A percentile compares a stretch with the other conserved stretches of the same genome.
phyloP scores from a whole-genome alignment of 2,888 invertebrate species.

The Choristoneura rosaceana region DNA sequence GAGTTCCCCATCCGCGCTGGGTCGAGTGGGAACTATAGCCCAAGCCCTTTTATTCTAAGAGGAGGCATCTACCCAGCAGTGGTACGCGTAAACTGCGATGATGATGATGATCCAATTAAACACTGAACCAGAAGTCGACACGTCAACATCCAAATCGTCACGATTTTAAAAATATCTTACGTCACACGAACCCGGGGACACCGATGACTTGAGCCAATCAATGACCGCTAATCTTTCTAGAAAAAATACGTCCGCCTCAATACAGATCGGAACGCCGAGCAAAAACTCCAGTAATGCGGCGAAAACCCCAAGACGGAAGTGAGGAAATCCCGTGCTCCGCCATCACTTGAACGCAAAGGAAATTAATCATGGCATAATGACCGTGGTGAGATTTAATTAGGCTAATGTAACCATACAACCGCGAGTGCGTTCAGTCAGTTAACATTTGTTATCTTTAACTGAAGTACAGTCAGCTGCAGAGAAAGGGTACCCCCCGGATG shows the following conservation, averaged over 20 bases:
- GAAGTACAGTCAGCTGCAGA: no score
- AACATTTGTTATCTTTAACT: not conserved
- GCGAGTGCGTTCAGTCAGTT: not conserved
- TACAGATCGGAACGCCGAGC: conserved; percentile 46
- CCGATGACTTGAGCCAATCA: conserved; percentile 4
- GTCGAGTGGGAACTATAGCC: no score
- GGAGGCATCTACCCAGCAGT: no score
- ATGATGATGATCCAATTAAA: not conserved
- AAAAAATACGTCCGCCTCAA: conserved; percentile 53
- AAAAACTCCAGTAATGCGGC: conserved; percentile 50
- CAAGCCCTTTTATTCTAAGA: no score
- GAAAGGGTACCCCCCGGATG: no score
- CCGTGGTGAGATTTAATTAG: conserved; percentile 25
- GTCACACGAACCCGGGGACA: not conserved
- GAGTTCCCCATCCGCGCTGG: no score
- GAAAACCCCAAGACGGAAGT: conserved; percentile 62
- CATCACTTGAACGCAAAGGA: conserved; percentile 29
- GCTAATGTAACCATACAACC: not conserved
- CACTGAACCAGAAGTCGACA: not conserved
- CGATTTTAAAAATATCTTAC: not conserved
- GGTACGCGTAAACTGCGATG: no score
- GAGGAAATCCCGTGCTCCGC: conserved; percentile 58
- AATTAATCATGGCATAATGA: conserved; percentile 30
- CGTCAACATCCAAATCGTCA: not conserved
- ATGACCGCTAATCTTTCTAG: conserved; percentile 14